phyloP scores from a whole-genome alignment of 2,888 invertebrate genomes.

The Oscheius myriophilus region DNA sequence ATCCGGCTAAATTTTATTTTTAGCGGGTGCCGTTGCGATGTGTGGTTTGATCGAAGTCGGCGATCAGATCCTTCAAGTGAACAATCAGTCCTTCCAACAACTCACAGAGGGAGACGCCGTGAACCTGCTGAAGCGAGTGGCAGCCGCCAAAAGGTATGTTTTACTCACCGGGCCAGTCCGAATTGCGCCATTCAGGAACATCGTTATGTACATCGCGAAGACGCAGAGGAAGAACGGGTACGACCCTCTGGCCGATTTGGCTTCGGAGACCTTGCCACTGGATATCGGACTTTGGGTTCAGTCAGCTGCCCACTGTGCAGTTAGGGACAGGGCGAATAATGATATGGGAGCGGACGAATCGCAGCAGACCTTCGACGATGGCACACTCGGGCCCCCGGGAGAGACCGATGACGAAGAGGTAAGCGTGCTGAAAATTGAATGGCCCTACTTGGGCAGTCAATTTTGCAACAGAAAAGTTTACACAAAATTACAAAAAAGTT shows the following conservation, averaged over 20 bases:
- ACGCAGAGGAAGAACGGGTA: slow-evolving; percentile 42
- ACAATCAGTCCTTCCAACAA: slow-evolving; percentile 63
- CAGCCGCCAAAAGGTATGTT: slow-evolving; percentile 42
- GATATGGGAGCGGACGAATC: slow-evolving; percentile 33
- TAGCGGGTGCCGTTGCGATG: slow-evolving; percentile 54
- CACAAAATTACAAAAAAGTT: too few species aligned
- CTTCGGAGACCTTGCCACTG: slow-evolving; percentile 65
- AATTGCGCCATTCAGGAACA: slow-evolving; percentile 47
- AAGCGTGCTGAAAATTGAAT: too few species aligned
- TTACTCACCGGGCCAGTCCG: not conserved
- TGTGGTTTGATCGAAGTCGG: slow-evolving; percentile 63
- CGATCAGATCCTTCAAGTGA: slow-evolving; percentile 67
- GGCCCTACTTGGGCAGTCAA: too few species aligned
- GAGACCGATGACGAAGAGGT: slow-evolving; percentile 50
- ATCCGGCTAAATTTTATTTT: too few species aligned
- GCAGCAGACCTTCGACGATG: slow-evolving; percentile 47
- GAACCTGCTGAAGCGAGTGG: slow-evolving; percentile 49
- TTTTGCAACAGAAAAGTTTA: too few species aligned
- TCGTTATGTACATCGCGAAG: slow-evolving; percentile 61
- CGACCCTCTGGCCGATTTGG: slow-evolving; percentile 59
- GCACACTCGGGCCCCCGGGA: slow-evolving; percentile 43
- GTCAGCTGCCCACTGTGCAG: slow-evolving; percentile 49
- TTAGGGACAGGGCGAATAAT: slow-evolving; percentile 30
- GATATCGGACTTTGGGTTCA: slow-evolving; percentile 57
- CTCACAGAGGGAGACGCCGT: slow-evolving; percentile 58